Base-by-base conservation (phyloP, 35 echinoderm and acorn worm species). In the Ophiothrix spiculata region DNA sequence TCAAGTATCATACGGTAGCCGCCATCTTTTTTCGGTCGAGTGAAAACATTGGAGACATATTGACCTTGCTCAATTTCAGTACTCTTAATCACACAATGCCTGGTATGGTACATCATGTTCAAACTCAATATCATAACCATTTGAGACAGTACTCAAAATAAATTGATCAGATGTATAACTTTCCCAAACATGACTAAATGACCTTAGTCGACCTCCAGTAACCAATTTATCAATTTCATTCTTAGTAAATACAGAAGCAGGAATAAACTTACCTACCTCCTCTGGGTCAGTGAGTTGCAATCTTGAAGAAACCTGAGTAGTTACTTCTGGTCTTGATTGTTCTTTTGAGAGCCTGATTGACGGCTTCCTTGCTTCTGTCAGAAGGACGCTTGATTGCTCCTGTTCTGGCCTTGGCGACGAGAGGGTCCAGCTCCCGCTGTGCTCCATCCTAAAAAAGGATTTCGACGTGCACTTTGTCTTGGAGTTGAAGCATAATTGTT, bases 141-240 rank as follows among this genome's bases (percentile, higher is more conserved):
- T 36, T 33, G 87, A 40, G 4, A n/a, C n/a, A n/a, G 85, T 37
- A 29, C 60, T 33, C 35, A 91, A 46, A 74, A 91, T 80, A 35
- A 49, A 91, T 40, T 56, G 75, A 73, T 91, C 85, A 54, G 84
- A 88, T 29, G 90, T 92, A 39, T 88, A 76, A 82, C 76, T 83
- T 56, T 23, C 38, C 90, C 90, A 87, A 37, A 39, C 38, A 56
- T 45, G 31, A 8, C 19, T 1, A 81, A 35, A 86, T 81, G 33
- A 42, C 45, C 69, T 85, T 41, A 91, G 74, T 86, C 89, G 37
- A 79, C 82, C 89, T 56, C 89, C 82, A 80, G 37, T 80, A 33
- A 37, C 28, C 31, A 35, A n/a, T 77, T n/a, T 77, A 19, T n/a
- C 32, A 33, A 12, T 77, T 32, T n/a, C 19, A n/a, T 19, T 33